These are phyloP conservation scores for Epizoanthus illoricatus DNA, from an alignment of 92 coral and sea anemone genomes.

Conservation along the genomic window DNA sequence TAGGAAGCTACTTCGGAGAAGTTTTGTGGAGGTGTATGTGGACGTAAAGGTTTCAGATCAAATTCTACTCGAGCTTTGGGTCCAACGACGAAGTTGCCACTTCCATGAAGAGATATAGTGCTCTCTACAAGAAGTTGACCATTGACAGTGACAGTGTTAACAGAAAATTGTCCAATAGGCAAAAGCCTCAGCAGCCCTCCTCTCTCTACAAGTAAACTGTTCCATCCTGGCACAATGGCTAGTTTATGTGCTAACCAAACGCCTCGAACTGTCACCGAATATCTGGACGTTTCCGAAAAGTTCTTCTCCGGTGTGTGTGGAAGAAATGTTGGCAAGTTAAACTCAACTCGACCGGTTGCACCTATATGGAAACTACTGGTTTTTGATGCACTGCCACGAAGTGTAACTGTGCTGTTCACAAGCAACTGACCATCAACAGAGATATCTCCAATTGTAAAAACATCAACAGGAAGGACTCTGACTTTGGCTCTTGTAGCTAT, in stretches of 20 bases:
- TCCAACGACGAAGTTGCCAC: conserved; percentile 56
- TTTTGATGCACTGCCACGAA: conserved; percentile 64
- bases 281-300: background rate
- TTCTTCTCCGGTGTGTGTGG: conserved; percentile 2
- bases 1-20: conserved; percentile 26
- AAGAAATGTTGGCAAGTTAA: conserved; percentile 37
- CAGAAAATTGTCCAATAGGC: conserved; percentile 59
- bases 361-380: conserved; percentile 57
- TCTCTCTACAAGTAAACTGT: conserved; percentile 45
- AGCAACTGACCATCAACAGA: conserved; percentile 58
- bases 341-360: conserved; percentile 51
- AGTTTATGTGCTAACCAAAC: conserved; percentile 39
- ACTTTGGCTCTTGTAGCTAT: conserved; percentile 54
- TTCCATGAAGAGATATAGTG: conserved; percentile 64
- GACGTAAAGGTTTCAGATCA: conserved; percentile 27
- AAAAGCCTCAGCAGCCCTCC: conserved; percentile 55
- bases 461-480: conserved; percentile 53
- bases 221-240: conserved; percentile 71
- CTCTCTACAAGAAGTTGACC: conserved; percentile 68
- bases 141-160: conserved; percentile 50
- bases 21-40: conserved; percentile 1
- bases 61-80: conserved; percentile 56
- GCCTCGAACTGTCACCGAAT: conserved; percentile 30
- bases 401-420: conserved; percentile 60
- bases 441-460: conserved; percentile 50